Conservation (phyloP, 2,888 invertebrate species). For the Acanthosepion lycidas region DNA sequence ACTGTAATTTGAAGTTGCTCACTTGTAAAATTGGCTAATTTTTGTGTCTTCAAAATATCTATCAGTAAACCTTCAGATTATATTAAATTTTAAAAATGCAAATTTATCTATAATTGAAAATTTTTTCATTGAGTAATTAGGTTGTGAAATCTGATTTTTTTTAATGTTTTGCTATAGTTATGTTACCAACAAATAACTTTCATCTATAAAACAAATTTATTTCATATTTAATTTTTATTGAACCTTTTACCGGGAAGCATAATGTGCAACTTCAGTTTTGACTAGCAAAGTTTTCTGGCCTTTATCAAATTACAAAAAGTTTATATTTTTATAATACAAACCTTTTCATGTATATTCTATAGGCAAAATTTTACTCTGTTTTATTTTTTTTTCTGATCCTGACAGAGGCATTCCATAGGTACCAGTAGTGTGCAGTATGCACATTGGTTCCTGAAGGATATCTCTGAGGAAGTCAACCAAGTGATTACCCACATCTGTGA, state of each 20-base stretch:
- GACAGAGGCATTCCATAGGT: constrained; percentile 90
- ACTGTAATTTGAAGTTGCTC: neutral
- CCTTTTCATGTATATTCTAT: neutral
- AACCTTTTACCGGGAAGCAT: too few relatives aligned
- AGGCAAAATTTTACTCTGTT: neutral
- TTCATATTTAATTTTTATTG: too few relatives aligned
- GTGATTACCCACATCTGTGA: constrained; percentile 99
- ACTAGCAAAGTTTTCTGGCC: neutral
- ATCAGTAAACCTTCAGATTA: neutral
- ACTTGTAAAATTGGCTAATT: neutral
- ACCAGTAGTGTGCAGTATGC: constrained; percentile 93
- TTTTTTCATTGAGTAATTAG: neutral
- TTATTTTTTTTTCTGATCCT: neutral
- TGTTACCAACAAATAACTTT: too few relatives aligned
- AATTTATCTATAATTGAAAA: neutral
- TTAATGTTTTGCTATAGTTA: neutral
- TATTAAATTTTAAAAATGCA: neutral
- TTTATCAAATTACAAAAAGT: neutral
- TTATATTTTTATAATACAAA: neutral
- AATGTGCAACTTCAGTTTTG: neutral
- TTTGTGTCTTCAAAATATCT: neutral
- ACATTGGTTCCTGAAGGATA: constrained; percentile 97
- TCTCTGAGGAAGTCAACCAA: constrained; percentile 97
- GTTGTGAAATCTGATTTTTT: neutral
- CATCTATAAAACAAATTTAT: too few relatives aligned